Evolutionary conservation across 2,113 vertebrate genomes (phyloP).

Genomic region (Scomber japonicus): DNA sequence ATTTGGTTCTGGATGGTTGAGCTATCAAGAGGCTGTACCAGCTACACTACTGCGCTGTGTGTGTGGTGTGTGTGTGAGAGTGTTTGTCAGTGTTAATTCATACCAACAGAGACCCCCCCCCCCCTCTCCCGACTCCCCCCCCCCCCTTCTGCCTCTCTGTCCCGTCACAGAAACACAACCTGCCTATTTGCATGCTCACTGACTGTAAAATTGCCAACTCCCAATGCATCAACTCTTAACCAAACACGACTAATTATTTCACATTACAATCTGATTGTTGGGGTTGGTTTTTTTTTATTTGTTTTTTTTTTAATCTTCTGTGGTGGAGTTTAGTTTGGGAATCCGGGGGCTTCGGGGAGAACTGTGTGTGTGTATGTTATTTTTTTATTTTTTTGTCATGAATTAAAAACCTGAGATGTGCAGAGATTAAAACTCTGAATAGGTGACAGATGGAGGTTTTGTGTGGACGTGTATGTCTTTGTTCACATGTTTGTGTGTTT

Average conservation of each 20-base stretch:
- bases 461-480: conserved; percentile 26
- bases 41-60: conserved; percentile 4
- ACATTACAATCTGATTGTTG: conserved; percentile 52
- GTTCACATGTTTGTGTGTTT: conserved; percentile 13
- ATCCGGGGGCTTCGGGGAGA: neutral
- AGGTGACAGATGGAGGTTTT: conserved; percentile 47
- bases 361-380: conserved; percentile 2
- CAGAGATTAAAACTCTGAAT: neutral
- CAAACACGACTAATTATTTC: conserved; percentile 78
- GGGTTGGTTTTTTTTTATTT: too few species aligned
- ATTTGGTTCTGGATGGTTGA: conserved; percentile 51
- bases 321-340: conserved; percentile 9
- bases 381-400: neutral
- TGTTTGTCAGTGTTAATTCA: conserved; percentile 38
- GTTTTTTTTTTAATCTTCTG: conserved; percentile 2
- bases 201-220: conserved; percentile 82
- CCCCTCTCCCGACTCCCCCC: too few species aligned
- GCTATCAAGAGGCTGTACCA: conserved; percentile 45
- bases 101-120: conserved; percentile 48
- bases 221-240: conserved; percentile 77
- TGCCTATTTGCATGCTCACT: conserved; percentile 78
- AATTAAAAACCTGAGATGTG: conserved; percentile 17
- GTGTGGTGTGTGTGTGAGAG: neutral
- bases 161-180: conserved; percentile 65
- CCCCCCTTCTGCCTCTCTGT: too few species aligned